Evolutionary conservation across 2,797 vertebrate genomes (phyloP), one percentile per base, ranked within the genome.

Genomic region (Acrossocheilus fasciatus): DNA sequence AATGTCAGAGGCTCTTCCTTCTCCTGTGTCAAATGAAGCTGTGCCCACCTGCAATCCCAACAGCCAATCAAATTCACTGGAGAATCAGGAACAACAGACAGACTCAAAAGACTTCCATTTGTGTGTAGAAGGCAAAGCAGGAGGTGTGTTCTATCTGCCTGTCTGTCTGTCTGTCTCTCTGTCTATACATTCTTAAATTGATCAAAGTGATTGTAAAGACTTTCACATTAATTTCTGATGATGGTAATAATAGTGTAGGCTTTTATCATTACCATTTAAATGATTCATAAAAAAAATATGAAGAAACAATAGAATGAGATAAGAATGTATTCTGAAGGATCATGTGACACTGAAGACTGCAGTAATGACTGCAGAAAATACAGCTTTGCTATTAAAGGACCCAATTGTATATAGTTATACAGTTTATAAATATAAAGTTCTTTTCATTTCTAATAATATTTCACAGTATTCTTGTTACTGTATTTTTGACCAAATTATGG

Each of bases 41-140:
- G n/a, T 30, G 0, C 47, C 83, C 15, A 93, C 94, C 0, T 96
- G 93, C 91, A 91, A 91, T 34, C 75, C 75, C 47, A 59, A 39
- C 86, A 77, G n/a, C 77, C 66, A 57, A 41, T 86, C 81, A 43
- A 72, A 87, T 39, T 62, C 83, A 41, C 54, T 30, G 50, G 39
- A 73, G 15, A 75, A 20, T 18, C 68, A 74, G 10, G 62, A 52
- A 34, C 15, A 82, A 6, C 62, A 77, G 26, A 23, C 45, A 43
- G 34, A 76, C 26, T 30, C 64, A n/a, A 82, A 86, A 73, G 20
- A n/a, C n/a, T 79, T 64, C 36, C 34, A 52, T 47, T 87, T 89
- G 66, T 76, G 45, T 34, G 15, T 86, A 75, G 81, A 90, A 20
- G 39, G 39, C 41, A 82, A 57, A 64, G 12, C 81, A 70, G 86